Evolutionary conservation across 2,888 invertebrate genomes (phyloP).

Genomic region (Sesamia inferens): DNA sequence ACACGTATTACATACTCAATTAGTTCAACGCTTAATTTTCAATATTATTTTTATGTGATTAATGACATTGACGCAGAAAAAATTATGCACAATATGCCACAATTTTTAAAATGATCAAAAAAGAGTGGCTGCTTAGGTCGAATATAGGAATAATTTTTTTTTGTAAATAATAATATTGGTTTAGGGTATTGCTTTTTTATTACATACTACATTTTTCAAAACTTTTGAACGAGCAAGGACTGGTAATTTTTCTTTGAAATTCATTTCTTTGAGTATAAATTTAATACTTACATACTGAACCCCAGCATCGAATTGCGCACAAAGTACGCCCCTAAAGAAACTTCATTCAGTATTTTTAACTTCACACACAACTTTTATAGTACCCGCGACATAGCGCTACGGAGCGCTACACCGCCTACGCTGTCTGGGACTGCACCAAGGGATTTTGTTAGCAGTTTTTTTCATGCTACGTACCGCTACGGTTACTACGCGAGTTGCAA

Average conservation of each 20-base stretch:
- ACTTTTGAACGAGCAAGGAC: background rate
- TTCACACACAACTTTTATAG: constrained; percentile 71
- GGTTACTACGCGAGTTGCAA: constrained; percentile 58
- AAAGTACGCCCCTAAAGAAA: constrained; percentile 62
- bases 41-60: background rate
- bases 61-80: background rate
- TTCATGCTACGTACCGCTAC: constrained; percentile 38
- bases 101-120: background rate
- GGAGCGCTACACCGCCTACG: constrained; percentile 66
- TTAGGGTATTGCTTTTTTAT: background rate
- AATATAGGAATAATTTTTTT: no score
- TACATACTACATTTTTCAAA: background rate
- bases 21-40: background rate
- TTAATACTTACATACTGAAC: constrained; percentile 28
- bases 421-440: constrained; percentile 53
- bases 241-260: background rate
- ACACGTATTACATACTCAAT: background rate
- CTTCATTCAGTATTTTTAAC: constrained; percentile 74
- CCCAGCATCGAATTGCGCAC: constrained; percentile 43
- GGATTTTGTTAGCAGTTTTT: constrained; percentile 56
- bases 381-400: constrained; percentile 65
- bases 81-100: background rate
- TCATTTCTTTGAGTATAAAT: background rate
- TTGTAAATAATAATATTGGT: background rate
- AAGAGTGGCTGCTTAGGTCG: background rate